Base-by-base conservation (phyloP, 2,888 invertebrate species). In the Mythimna pallens region DNA sequence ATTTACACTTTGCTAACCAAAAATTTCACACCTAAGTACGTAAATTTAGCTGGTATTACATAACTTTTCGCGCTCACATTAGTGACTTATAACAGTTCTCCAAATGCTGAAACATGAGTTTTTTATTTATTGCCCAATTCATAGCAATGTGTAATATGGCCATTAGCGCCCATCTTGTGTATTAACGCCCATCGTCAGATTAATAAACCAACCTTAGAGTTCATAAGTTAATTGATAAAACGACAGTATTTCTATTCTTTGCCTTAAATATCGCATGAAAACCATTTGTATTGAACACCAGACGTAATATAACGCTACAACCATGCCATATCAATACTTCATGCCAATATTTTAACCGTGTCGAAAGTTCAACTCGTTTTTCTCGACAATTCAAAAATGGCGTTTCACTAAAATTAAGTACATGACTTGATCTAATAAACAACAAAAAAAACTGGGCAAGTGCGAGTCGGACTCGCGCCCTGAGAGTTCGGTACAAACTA, bases 121-220 rank as follows among this genome's bases (percentile, higher is more conserved):
- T 77, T 14, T 47, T 47, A 47, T 47, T 84, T 81, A 84, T 84
- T 77, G 67, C 64, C 43, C 65, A 80, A 82, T 80, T 85, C 66
- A 80, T 73, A 75, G 43, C 36, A 63, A 10, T 75, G 77, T 72
- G 67, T 76, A 80, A 64, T 65, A 64, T 67, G 34, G 40, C 47
- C 14, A 73, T 82, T 81, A 84, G 55, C 77, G 55, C 43, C 34
- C 8, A 70, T 83, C 47, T 67, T 58, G 40, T 61, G 14, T 40
- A 65, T 64, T 69, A 63, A 69, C 57, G 36, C 36, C 43, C 20
- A 54, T 25, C 25, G 58, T 64, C 55, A 43, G 65, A 55, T 59
- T 30, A n/a, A 1, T 54, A 4, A 47, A 14, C 43, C 43, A 14
- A 47, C 47, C 17, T 17, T 47, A 20, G 47, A 20, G 17, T 47